Conservation (phyloP, 1,140 invertebrate species). For the Thaumatotibia leucotreta region DNA sequence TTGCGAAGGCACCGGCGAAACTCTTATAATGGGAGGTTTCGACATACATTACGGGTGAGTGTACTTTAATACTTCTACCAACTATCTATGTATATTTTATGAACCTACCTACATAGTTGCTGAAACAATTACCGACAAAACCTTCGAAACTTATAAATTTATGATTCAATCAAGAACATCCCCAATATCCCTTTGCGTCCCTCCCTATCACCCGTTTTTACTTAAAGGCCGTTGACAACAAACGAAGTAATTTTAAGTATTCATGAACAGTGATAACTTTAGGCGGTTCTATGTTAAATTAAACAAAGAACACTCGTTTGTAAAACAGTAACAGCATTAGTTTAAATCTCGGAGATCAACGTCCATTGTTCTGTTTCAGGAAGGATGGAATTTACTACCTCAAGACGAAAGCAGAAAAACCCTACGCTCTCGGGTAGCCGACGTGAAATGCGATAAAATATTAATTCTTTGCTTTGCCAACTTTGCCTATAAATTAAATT, state of each 20-base stretch:
- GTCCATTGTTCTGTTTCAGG: slow-evolving; percentile 51
- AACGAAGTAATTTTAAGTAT: slow-evolving; percentile 44
- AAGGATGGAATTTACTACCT: slow-evolving; percentile 72
- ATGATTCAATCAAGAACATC: slow-evolving; percentile 18
- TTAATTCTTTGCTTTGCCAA: slow-evolving; percentile 46
- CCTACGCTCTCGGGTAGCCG: slow-evolving; percentile 55
- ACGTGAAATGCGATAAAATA: slow-evolving; percentile 45
- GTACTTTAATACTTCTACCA: background rate
- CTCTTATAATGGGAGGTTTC: slow-evolving; percentile 76
- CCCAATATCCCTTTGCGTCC: slow-evolving; percentile 15
- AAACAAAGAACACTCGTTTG: slow-evolving; percentile 46
- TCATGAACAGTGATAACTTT: slow-evolving; percentile 42
- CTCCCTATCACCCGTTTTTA: background rate
- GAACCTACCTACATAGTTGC: no score
- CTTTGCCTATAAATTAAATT: slow-evolving; percentile 56
- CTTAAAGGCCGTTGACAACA: slow-evolving; percentile 17
- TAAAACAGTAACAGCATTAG: slow-evolving; percentile 32
- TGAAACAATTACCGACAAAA: background rate
- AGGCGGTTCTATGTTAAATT: slow-evolving; percentile 37
- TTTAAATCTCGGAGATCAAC: slow-evolving; percentile 35
- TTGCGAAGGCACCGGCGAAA: slow-evolving; percentile 71
- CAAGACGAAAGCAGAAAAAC: slow-evolving; percentile 57
- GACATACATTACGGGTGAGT: slow-evolving; percentile 74
- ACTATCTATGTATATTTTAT: no score
- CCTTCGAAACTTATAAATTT: background rate